phyloP scores from a whole-genome alignment of 2,113 vertebrate genomes.

The Tachysurus vachellii region DNA sequence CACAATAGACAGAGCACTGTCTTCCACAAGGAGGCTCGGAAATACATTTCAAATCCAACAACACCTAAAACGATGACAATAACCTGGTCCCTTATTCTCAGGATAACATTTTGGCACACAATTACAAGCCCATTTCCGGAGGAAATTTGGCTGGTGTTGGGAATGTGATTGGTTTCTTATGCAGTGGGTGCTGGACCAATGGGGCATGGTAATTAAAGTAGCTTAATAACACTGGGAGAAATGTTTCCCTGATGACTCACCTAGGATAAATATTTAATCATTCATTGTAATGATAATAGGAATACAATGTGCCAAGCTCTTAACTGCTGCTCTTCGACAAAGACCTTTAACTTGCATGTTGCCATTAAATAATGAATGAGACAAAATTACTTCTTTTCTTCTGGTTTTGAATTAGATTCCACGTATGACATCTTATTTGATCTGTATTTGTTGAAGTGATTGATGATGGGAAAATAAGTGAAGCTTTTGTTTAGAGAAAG shows the following conservation, averaged over 20 bases:
- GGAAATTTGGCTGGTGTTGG: slow-evolving; percentile 47
- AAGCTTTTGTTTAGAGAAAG: neutral
- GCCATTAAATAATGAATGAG: slow-evolving; percentile 54
- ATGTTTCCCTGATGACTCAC: slow-evolving; percentile 59
- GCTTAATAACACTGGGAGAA: slow-evolving; percentile 70
- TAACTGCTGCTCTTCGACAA: slow-evolving; percentile 51
- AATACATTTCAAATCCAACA: slow-evolving; percentile 26
- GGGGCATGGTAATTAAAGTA: slow-evolving; percentile 72
- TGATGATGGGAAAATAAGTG: neutral
- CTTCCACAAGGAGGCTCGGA: neutral
- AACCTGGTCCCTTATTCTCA: slow-evolving; percentile 1
- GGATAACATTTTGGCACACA: slow-evolving; percentile 57
- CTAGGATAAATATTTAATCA: slow-evolving; percentile 72
- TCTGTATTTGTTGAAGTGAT: neutral
- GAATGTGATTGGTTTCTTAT: slow-evolving; percentile 60
- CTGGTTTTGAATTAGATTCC: neutral
- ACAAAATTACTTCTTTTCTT: slow-evolving; percentile 53
- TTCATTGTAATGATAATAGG: slow-evolving; percentile 69
- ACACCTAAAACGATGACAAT: slow-evolving; percentile 11
- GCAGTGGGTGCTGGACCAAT: slow-evolving; percentile 59
- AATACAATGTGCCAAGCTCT: slow-evolving; percentile 61
- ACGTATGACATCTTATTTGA: neutral
- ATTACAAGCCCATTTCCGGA: slow-evolving; percentile 63
- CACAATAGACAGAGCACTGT: slow-evolving; percentile 1
- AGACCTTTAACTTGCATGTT: slow-evolving; percentile 56